These are phyloP conservation scores for Ginglymostoma cirratum DNA, from an alignment of 2,113 vertebrate species.

Conservation along the genomic window DNA sequence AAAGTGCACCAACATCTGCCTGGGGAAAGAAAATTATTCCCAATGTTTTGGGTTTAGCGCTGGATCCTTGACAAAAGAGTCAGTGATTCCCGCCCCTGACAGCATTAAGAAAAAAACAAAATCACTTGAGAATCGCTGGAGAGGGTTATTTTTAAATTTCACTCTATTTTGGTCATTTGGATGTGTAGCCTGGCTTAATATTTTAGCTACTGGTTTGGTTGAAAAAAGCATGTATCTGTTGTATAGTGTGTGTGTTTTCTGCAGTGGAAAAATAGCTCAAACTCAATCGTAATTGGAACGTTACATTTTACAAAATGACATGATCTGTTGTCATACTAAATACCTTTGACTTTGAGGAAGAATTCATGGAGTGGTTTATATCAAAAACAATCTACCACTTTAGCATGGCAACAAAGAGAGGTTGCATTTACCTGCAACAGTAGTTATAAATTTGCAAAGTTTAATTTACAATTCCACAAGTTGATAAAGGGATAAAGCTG, in stretches of 20 bases:
- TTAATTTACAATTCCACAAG: background rate
- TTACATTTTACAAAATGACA: background rate
- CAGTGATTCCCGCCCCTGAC: background rate
- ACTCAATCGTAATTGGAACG: background rate
- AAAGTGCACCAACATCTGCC: background rate
- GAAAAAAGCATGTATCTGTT: background rate
- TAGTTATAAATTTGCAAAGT: background rate
- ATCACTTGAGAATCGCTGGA: background rate
- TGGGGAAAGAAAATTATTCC: background rate
- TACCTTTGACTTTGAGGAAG: background rate
- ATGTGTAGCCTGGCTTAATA: background rate
- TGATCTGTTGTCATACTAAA: background rate
- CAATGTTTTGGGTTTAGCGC: background rate
- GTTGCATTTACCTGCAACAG: background rate
- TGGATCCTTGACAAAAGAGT: background rate
- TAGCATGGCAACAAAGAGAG: background rate
- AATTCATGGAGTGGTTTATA: background rate
- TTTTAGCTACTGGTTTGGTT: background rate
- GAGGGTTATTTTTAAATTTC: background rate
- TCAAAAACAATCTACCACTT: background rate
- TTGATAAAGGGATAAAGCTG: background rate
- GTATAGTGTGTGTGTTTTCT: background rate
- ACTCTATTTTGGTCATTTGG: background rate
- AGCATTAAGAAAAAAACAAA: background rate
- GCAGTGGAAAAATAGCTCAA: background rate